Conservation (phyloP, 2,888 invertebrate genomes). For the Drosophila subsilvestris region DNA sequence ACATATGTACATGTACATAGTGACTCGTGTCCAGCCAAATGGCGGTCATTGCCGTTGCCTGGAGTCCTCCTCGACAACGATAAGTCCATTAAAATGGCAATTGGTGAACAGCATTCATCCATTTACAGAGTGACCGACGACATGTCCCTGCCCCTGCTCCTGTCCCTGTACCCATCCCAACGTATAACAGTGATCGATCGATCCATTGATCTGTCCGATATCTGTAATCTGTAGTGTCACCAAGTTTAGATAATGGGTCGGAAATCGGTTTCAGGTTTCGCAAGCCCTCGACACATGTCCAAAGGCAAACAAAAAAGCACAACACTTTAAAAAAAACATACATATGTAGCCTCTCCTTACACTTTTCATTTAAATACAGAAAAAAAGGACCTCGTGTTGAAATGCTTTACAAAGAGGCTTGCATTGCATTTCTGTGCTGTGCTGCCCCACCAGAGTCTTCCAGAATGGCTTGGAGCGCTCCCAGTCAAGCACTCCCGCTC, state of each 20-base stretch:
- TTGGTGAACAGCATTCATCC: not conserved
- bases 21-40: not conserved
- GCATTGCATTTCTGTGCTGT: too few relatives aligned
- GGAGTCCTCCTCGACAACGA: not conserved
- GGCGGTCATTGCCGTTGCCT: not conserved
- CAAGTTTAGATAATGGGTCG: slow-evolving; percentile 34
- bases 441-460: too few relatives aligned
- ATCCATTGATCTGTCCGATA: slow-evolving; percentile 17
- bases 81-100: not conserved
- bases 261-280: not conserved
- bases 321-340: slow-evolving; percentile 5
- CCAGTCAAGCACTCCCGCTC: too few relatives aligned
- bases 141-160: too few relatives aligned
- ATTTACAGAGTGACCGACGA: too few relatives aligned
- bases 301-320: not conserved
- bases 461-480: too few relatives aligned
- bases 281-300: not conserved
- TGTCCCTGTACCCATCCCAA: too few relatives aligned
- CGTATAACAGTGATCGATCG: slow-evolving; percentile 33
- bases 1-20: not conserved
- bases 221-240: slow-evolving; percentile 14
- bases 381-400: not conserved
- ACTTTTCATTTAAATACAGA: not conserved
- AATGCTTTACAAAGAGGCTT: too few relatives aligned
- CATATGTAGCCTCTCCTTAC: not conserved